Conservation (phyloP, 2,888 invertebrate genomes). For the Eristalis arbustorum region DNA sequence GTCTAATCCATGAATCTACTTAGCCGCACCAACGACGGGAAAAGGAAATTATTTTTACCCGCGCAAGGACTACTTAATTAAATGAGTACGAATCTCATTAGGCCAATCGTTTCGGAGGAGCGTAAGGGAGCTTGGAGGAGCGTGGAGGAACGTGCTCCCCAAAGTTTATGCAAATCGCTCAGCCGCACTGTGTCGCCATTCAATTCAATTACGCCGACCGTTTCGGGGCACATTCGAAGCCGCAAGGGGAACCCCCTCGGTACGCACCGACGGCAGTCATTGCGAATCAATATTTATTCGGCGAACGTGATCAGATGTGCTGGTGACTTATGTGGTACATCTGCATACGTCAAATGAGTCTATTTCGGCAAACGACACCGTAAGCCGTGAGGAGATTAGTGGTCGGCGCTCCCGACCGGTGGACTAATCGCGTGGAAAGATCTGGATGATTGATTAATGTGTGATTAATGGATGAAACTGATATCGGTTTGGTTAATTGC, state of each 20-base stretch:
- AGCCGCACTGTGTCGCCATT: not conserved
- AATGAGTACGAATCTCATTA: not conserved
- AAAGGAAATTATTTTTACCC: not conserved
- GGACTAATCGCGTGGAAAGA: not conserved
- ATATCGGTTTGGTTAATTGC: not conserved
- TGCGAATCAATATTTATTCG: not conserved
- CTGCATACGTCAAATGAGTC: not conserved
- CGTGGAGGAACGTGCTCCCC: not conserved
- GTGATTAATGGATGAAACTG: not conserved
- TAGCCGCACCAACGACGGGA: not conserved
- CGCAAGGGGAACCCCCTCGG: not conserved
- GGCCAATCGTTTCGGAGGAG: not conserved
- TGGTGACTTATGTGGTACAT: not conserved
- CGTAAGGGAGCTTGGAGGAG: no score
- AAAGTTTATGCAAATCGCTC: not conserved
- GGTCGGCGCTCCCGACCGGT: not conserved
- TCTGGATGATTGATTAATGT: not conserved
- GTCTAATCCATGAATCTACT: not conserved
- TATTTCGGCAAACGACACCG: not conserved
- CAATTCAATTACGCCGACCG: not conserved
- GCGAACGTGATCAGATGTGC: not conserved
- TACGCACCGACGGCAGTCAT: not conserved
- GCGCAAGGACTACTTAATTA: not conserved
- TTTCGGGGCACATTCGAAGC: not conserved
- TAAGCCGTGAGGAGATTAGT: not conserved